Conservation (phyloP, 2,797 vertebrate genomes). For the Megaceryle alcyon region DNA sequence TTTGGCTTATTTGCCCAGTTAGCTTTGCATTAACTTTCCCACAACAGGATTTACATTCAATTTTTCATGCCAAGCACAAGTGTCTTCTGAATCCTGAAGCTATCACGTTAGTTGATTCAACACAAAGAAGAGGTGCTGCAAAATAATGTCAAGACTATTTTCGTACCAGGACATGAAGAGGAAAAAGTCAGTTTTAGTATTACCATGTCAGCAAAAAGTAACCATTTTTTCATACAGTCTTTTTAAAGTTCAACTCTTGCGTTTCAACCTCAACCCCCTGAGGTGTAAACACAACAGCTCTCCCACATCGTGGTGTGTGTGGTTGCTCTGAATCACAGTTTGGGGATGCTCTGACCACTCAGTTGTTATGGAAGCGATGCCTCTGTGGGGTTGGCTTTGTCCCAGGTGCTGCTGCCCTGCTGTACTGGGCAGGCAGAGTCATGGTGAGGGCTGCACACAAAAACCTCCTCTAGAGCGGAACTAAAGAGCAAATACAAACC, state of each 20-base stretch:
- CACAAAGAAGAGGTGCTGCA: not conserved
- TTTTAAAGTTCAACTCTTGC: not conserved
- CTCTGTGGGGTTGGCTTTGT: not conserved
- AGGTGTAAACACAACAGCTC: not conserved
- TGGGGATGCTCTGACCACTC: not conserved
- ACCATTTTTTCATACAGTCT: not conserved
- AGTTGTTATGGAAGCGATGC: fast-evolving
- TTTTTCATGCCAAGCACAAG: not conserved
- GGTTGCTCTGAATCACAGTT: not conserved
- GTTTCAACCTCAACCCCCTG: not conserved
- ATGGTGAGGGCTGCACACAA: not conserved
- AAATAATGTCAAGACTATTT: not conserved
- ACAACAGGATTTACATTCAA: not conserved
- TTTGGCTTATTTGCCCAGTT: not conserved
- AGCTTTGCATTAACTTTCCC: not conserved
- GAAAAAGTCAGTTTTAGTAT: not conserved
- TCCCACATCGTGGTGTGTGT: not conserved
- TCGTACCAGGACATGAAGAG: not conserved
- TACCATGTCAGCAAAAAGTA: not conserved
- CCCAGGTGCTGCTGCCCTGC: not conserved
- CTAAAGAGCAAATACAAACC: not conserved
- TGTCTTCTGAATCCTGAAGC: not conserved
- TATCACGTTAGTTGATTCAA: not conserved
- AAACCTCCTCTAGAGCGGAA: not conserved
- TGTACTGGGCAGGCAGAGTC: not conserved